Evolutionary conservation across 1,140 invertebrate species (phyloP).

Genomic region (Acromyrmex heyeri): DNA sequence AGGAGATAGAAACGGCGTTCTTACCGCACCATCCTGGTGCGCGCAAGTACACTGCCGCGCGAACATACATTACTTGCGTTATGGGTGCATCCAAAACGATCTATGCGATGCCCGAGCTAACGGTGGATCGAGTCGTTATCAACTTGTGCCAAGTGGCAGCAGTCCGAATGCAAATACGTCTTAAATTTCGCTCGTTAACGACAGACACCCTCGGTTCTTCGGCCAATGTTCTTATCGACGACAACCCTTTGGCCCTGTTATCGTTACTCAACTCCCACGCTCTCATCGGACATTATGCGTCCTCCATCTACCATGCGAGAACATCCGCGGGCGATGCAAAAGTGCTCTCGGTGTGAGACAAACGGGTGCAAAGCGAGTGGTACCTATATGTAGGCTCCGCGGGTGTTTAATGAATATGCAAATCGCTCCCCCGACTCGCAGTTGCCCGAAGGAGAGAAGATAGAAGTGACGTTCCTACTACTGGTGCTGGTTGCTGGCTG

Average conservation of each 20-base stretch:
- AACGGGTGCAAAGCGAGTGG: conserved; percentile 32
- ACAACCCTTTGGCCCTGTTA: conserved; percentile 8
- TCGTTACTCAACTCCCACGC: not conserved
- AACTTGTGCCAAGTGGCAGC: conserved; percentile 78
- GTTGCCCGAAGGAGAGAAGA: conserved; percentile 69
- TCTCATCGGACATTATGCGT: conserved; percentile 27
- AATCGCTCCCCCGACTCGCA: conserved; percentile 78
- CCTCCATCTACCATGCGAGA: conserved; percentile 14
- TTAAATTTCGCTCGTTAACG: conserved; percentile 85
- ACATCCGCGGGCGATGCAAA: conserved; percentile 30
- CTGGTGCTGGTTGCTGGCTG: conserved; percentile 19
- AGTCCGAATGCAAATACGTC: conserved; percentile 85
- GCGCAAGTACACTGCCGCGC: conserved; percentile 21
- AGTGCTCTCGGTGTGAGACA: conserved; percentile 25
- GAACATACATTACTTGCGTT: conserved; percentile 49
- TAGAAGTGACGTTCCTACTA: conserved; percentile 44
- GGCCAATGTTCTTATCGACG: conserved; percentile 38
- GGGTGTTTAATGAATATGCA: conserved; percentile 85
- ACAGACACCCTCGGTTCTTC: conserved; percentile 75
- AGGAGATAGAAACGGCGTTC: conserved; percentile 45
- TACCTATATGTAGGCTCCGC: conserved; percentile 59
- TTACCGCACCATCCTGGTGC: conserved; percentile 11
- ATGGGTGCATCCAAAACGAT: conserved; percentile 3
- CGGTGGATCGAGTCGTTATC: conserved; percentile 78
- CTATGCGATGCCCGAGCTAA: not conserved